Base-by-base conservation (phyloP, 1,140 invertebrate species). In the Dendrolimus kikuchii region DNA sequence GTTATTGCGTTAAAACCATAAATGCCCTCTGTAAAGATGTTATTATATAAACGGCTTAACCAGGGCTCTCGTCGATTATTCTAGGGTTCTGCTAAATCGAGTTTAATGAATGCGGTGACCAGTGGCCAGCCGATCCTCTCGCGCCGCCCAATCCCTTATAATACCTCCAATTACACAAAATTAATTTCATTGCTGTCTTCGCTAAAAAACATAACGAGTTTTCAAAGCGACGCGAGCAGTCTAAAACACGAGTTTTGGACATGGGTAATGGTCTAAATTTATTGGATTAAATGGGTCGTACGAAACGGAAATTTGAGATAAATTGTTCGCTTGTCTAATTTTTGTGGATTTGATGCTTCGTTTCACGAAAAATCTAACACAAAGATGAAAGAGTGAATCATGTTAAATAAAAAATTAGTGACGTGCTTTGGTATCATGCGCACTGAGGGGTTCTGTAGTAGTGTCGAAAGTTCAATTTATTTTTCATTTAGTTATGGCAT, bases 261-360 rank as follows among this genome's bases (percentile, higher is more conserved):
- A 78, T 58, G 77, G 73, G 71, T 80, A 83, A 83, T 81, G 75
- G 75, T 75, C 67, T 67, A 78, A 81, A 83, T 82, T 82, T 82
- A 83, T 83, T 80, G 77, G 71, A 74, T 78, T 78, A 74, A 83
- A 81, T 80, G 77, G 73, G 53, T 65, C 75, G 71, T 72, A 58
- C 67, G 59, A 74, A 23, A 74, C 66, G 72, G 72, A 70, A 72
- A 75, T 74, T 72, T 64, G 49, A 53, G 57, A 63, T 72, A 72
- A 76, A 81, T 78, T 81, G 75, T 77, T 75, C 76, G 69, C 66
- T 71, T 74, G 70, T 77, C 75, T 75, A 75, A 80, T 80, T 80
- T 80, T 76, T 74, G 64, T 69, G 68, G 70, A 71, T 78, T 77
- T 77, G 68, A 77, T 70, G 74, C 58, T 71, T 69, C 68, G 72